Conservation (phyloP, 2,888 invertebrate species). For the Monoplex corrugatus region DNA sequence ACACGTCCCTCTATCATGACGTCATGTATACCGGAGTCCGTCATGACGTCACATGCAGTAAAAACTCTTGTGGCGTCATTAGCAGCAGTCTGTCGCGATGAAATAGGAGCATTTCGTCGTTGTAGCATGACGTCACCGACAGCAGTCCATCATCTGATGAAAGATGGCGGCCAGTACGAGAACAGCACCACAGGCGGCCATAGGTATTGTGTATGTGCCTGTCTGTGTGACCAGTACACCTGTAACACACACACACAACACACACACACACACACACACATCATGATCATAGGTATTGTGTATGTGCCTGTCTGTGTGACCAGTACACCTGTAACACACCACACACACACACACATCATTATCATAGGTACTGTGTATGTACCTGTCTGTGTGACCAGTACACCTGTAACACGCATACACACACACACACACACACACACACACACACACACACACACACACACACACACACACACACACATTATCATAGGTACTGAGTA, state of each 20-base stretch:
- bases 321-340: conserved; percentile 40
- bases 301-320: conserved; percentile 18
- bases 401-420: too few species aligned
- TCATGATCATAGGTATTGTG: conserved; percentile 35
- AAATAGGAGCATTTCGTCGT: too few species aligned
- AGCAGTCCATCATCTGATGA: conserved; percentile 43
- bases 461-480: conserved; percentile 42
- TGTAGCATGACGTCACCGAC: background rate
- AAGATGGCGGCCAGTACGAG: conserved; percentile 31
- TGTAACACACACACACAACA: conserved; percentile 47
- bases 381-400: too few species aligned
- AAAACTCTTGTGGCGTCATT: too few species aligned
- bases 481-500: too few species aligned
- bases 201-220: conserved; percentile 34
- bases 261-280: conserved; percentile 44
- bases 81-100: background rate
- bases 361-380: too few species aligned
- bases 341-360: conserved; percentile 43
- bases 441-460: too few species aligned
- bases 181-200: conserved; percentile 31
- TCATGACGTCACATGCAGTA: too few species aligned
- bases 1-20: too few species aligned
- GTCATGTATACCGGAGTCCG: too few species aligned
- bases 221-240: conserved; percentile 29
- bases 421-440: conserved; percentile 44